A percentile compares a stretch with the other conserved stretches of the same genome.
Conservation (phyloP, 2,113 vertebrate genomes). For the Dendropsophus ebraccatus region DNA sequence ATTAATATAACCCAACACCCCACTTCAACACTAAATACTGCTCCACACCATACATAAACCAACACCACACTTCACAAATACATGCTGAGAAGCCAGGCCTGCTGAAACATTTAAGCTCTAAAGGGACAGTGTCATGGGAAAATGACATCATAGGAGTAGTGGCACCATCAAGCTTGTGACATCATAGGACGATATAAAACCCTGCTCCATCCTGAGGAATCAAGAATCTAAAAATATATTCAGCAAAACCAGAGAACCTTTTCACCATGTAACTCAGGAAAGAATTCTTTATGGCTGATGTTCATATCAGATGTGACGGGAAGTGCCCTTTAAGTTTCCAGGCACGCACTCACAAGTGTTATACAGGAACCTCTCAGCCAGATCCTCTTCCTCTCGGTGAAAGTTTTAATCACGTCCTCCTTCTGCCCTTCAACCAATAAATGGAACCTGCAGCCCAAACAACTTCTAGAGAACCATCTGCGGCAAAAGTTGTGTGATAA, state of each 20-base stretch:
- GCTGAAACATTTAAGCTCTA: too few relatives aligned
- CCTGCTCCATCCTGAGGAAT: not conserved
- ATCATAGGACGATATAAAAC: too few relatives aligned
- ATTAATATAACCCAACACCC: too few relatives aligned
- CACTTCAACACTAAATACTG: too few relatives aligned
- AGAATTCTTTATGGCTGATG: not conserved
- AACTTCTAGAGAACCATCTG: not conserved
- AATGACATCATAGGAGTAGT: too few relatives aligned
- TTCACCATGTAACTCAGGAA: not conserved
- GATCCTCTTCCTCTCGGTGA: not conserved
- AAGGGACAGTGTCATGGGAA: too few relatives aligned
- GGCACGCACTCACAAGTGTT: not conserved
- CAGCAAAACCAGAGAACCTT: not conserved
- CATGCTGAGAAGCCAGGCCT: too few relatives aligned
- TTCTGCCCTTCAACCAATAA: conserved; percentile 2
- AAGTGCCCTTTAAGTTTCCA: not conserved
- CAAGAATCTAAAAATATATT: not conserved
- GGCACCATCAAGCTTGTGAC: too few relatives aligned
- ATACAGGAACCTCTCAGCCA: not conserved
- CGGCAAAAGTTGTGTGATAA: too few relatives aligned
- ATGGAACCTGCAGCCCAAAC: not conserved
- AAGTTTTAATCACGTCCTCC: not conserved
- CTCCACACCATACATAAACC: too few relatives aligned
- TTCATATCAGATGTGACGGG: not conserved
- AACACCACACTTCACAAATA: too few relatives aligned